These are phyloP conservation scores for Thermophis baileyi DNA, from an alignment of 2,113 vertebrate species.

Conservation along the genomic window DNA sequence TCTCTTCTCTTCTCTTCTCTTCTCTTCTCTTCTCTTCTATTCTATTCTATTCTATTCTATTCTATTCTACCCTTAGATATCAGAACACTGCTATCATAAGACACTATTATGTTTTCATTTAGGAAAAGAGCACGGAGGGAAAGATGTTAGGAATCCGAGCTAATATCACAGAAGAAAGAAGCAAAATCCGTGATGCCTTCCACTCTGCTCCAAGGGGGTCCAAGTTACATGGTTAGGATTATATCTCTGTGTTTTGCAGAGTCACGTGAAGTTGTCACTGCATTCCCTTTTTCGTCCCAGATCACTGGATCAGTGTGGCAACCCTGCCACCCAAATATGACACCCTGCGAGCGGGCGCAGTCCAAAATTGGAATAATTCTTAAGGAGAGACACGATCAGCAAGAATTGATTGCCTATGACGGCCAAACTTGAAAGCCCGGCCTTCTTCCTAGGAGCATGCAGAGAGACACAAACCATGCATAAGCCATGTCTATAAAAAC, in stretches of 20 bases:
- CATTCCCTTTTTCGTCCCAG: not conserved
- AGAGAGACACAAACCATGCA: slow-evolving; percentile 32
- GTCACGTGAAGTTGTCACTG: not conserved
- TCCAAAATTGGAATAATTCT: not conserved
- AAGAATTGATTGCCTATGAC: not conserved
- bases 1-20: no score
- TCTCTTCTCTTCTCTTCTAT: no score
- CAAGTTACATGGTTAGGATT: not conserved
- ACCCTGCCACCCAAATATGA: not conserved
- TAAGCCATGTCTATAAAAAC: slow-evolving; percentile 50
- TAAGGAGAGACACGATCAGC: not conserved
- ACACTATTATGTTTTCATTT: not conserved
- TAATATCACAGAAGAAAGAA: no score
- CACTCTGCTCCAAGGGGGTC: not conserved
- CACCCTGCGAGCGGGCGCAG: not conserved
- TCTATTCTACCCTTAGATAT: not conserved
- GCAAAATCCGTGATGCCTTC: not conserved
- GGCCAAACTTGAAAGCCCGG: not conserved
- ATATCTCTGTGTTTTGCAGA: not conserved
- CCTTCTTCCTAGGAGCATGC: not conserved
- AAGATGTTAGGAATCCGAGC: not conserved
- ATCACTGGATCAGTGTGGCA: not conserved
- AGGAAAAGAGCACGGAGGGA: not conserved
- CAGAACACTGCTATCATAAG: not conserved
- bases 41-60: no score